phyloP scores from a whole-genome alignment of 2,888 invertebrate species.

The Laothoe populi region DNA sequence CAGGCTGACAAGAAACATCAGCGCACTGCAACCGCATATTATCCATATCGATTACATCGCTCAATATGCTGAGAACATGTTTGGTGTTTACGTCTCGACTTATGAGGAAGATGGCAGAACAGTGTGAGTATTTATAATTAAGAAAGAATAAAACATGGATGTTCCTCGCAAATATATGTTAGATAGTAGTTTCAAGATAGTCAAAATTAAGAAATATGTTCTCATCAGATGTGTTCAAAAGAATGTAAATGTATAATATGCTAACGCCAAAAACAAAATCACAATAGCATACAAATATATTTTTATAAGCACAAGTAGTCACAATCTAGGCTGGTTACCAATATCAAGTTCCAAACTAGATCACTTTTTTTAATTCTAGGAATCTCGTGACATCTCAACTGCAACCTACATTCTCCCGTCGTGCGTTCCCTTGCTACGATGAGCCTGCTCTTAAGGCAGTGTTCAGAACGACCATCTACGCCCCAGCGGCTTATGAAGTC shows the following conservation, averaged over 20 bases:
- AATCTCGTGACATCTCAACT: conserved; percentile 88
- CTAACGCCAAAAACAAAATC: too few relatives aligned
- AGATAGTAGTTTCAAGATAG: too few relatives aligned
- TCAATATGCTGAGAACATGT: conserved; percentile 83
- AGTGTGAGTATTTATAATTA: conserved; percentile 58
- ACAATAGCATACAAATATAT: too few relatives aligned
- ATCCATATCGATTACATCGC: conserved; percentile 85
- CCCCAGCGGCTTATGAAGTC: conserved; percentile 65
- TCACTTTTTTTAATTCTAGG: conserved; percentile 54
- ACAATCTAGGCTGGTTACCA: too few relatives aligned
- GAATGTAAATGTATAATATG: too few relatives aligned
- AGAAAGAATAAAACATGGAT: too few relatives aligned
- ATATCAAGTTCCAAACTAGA: too few relatives aligned
- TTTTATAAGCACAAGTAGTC: too few relatives aligned
- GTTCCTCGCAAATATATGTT: too few relatives aligned
- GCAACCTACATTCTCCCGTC: conserved; percentile 87
- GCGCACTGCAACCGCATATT: conserved; percentile 64
- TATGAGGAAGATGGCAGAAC: conserved; percentile 60
- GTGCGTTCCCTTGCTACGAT: conserved; percentile 91
- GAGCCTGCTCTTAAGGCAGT: conserved; percentile 88
- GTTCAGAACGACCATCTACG: conserved; percentile 86
- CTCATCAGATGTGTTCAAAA: too few relatives aligned
- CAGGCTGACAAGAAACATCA: conserved; percentile 45
- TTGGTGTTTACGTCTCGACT: conserved; percentile 87
- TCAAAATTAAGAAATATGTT: too few relatives aligned